Base-by-base conservation (phyloP, 1,140 invertebrate genomes). In the Trichonephila inaurata region DNA sequence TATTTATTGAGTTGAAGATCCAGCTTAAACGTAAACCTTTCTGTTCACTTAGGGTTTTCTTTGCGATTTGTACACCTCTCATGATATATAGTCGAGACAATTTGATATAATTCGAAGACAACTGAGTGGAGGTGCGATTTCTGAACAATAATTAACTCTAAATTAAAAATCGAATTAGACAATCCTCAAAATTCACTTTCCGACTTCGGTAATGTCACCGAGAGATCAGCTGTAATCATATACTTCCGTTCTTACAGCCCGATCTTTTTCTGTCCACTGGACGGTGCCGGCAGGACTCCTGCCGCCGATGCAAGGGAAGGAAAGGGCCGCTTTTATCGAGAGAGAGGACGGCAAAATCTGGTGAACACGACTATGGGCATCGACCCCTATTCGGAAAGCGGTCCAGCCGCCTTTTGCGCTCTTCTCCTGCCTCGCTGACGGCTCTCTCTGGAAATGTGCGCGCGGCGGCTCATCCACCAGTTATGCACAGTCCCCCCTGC, bases 391-490 rank as follows among this genome's bases (percentile, higher is more conserved):
- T 28, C 24, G 40, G 62, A 12, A 60, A 83, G 60, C 85, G 61
- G 61, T 66, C 85, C 85, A 61, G 61, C 61, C 60, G 85, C 85
- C 58, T 64, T 77, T 44, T 58, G 87, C 87, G 87, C 66, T 72
- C 58, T 33, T 89, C 62, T 40, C 33, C 24, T 18, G 86, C 61
- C 62, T 61, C 60, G n/a, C 60, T 58, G 44, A n/a, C 44, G 44
- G 51, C 66, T 64, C 87, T 51, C 7, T 24, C 58, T 24, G 51
- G 10, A 28, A 85, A 89, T 51, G 62, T 89, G 87, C 87, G 64
- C 87, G 62, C 87, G 85, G 72, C 33, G 72, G 85, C 85, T 87
- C 85, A 87, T 87, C 85, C 61, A 61, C 10, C 85, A 66, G 33
- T 89, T 62, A 64, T 51, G 62, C 87, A 24, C 24, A 24, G 60